A percentile compares a stretch with the other conserved stretches of the same genome.
Conservation (phyloP, 2,113 vertebrate genomes). For the Leiothrix lutea region DNA sequence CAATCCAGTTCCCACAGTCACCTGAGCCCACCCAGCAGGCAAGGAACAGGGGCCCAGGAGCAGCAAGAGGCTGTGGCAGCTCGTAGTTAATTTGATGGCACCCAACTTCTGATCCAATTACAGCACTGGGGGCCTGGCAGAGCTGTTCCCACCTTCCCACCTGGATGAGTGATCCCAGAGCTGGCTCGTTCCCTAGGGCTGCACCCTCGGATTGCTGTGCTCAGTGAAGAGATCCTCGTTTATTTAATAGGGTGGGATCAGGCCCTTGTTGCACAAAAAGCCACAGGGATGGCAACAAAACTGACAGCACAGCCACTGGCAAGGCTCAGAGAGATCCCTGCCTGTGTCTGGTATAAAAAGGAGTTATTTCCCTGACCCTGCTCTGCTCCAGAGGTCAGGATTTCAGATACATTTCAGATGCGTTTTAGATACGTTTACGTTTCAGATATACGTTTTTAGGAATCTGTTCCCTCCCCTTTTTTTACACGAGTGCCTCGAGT, state of each 20-base stretch:
- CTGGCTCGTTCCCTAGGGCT: background rate
- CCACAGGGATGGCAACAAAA: background rate
- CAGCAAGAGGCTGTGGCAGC: background rate
- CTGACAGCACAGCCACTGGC: background rate
- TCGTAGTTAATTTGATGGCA: background rate
- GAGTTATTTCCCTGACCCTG: background rate
- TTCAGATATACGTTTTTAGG: background rate
- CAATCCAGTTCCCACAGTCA: background rate
- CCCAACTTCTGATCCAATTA: background rate
- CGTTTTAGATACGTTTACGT: no score
- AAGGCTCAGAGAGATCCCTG: background rate
- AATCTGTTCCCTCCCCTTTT: background rate
- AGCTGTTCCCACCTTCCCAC: background rate
- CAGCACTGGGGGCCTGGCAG: background rate
- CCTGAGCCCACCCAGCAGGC: background rate
- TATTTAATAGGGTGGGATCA: background rate
- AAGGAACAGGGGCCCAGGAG: background rate
- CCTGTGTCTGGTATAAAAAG: rapidly evolving
- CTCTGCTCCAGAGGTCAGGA: background rate
- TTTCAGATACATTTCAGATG: background rate
- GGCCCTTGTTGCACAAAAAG: background rate
- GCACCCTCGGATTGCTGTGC: rapidly evolving
- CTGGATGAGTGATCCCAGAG: background rate
- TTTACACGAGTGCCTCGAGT: background rate
- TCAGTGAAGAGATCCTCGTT: background rate